phyloP scores from a whole-genome alignment of 2,113 vertebrate species.

The Cnemophilus loriae region DNA sequence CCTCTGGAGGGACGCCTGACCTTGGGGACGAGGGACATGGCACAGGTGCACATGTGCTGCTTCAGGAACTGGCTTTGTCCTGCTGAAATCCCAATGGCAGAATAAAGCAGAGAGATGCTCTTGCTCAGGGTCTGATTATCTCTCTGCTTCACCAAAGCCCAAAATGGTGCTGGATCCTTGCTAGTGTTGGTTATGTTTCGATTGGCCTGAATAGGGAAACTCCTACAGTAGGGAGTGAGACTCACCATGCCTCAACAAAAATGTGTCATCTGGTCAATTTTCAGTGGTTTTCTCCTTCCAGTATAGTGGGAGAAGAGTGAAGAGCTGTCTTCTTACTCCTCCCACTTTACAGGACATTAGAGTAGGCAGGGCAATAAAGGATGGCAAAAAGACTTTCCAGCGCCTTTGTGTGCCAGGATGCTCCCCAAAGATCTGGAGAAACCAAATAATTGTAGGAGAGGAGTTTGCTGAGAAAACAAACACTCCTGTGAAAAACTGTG shows the following conservation, averaged over 20 bases:
- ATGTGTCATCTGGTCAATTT: neutral
- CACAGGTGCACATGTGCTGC: fast-evolving
- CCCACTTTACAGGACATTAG: neutral
- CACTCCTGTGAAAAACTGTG: neutral
- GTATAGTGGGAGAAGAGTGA: neutral
- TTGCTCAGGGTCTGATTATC: neutral
- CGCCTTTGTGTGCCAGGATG: neutral
- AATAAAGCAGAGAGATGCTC: neutral
- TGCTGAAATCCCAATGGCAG: neutral
- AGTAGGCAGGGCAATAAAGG: neutral
- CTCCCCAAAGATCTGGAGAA: neutral
- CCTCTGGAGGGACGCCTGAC: neutral
- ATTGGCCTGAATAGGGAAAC: neutral
- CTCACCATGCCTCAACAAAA: neutral
- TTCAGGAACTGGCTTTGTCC: neutral
- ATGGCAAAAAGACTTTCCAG: neutral
- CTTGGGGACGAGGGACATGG: fast-evolving
- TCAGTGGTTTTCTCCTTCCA: neutral
- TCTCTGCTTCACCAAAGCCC: neutral
- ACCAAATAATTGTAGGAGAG: neutral
- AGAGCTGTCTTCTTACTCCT: neutral
- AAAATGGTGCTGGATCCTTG: neutral
- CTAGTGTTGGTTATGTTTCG: neutral
- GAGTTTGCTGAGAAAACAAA: neutral
- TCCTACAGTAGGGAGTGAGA: neutral